Percentiles rank a stretch among this genome's conserved stretches.
Evolutionary conservation across 1,140 invertebrate species (phyloP).

Genomic region (Drosophila lowei): DNA sequence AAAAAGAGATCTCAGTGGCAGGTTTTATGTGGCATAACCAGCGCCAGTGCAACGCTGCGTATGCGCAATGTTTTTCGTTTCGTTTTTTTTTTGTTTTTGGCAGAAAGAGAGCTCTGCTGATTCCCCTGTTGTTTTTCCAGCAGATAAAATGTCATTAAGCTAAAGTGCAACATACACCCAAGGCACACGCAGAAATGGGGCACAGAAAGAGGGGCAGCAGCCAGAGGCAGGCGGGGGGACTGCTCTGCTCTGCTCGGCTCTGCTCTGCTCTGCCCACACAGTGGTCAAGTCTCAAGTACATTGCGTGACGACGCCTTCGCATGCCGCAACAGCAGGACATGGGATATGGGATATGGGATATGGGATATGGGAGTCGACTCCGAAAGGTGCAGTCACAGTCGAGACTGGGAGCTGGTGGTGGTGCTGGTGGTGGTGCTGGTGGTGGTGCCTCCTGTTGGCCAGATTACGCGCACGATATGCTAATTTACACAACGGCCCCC

Average conservation of each 20-base stretch:
- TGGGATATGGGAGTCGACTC: conserved; percentile 29
- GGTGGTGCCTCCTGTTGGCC: conserved; percentile 66
- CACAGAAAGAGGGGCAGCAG: conserved; percentile 1
- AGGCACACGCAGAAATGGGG: conserved; percentile 45
- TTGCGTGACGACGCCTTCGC: conserved; percentile 79
- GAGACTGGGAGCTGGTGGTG: too few species aligned
- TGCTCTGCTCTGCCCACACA: conserved; percentile 59
- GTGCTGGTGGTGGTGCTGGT: background rate
- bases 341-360: conserved; percentile 40
- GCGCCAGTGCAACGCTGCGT: conserved; percentile 52
- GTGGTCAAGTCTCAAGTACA: conserved; percentile 58
- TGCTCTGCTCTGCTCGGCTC: conserved; percentile 12
- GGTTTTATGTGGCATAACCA: conserved; percentile 71
- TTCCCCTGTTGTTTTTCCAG: conserved; percentile 4
- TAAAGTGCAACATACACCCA: conserved; percentile 60
- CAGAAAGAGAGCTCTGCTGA: conserved; percentile 14
- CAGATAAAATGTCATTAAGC: conserved; percentile 81
- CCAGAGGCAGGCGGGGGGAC: background rate
- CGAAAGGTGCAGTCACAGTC: conserved; percentile 1
- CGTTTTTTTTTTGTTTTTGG: conserved; percentile 16
- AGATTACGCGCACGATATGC: conserved; percentile 81
- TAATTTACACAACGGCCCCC: conserved; percentile 70
- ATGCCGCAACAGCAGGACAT: conserved; percentile 77
- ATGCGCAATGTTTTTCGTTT: conserved; percentile 45
- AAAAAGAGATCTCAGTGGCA: conserved; percentile 50